Base-by-base conservation (phyloP, 2,888 invertebrate genomes). In the Andrena dorsata region DNA sequence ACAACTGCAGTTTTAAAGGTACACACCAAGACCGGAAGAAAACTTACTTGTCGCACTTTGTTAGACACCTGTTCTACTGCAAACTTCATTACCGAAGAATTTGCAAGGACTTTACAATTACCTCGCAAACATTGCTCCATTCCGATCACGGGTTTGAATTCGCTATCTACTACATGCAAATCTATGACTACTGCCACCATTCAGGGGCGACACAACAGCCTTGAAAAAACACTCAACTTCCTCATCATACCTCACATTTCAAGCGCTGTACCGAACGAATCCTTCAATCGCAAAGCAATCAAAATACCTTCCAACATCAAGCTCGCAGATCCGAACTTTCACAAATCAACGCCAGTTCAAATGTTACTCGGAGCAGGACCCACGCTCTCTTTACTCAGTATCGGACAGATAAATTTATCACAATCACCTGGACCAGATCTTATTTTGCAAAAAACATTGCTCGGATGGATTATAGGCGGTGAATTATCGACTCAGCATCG, bases 391-490 rank as follows among this genome's bases (percentile, higher is more conserved):
- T 60, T 16, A 32, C 60, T 60, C 5, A 32, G 32, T 7, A 7
- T 32, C 60, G 60, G 60, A 6, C 32, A 60, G 28, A 13, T 32
- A 6, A 0, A 60, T 13, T 7, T 60, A 4, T 30, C 60, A 5
- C 2, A 7, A 0, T 32, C 16, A 1, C 16, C 30, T 32, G 60
- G 5, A n/a, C 32, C 30, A 0, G 60, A 60, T 32, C 32, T 60
- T 6, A 30, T 60, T n/a, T 32, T 60, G 1, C 60, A 60, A 32
- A 60, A 60, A 7, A 60, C 60, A 0, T 32, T 32, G n/a, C 16
- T 60, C 3, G 60, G 60, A 5, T 60, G 60, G 60, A 32, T 60
- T 13, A 32, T 60, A 30, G 60, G 60, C 2, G 60, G 30, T 30
- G 5, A 30, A 30, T 5, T 30, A 5, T 30, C 30, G 30, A 30